Evolutionary conservation across 2,113 vertebrate species (phyloP).

Genomic region (Rhynchomys soricoides): DNA sequence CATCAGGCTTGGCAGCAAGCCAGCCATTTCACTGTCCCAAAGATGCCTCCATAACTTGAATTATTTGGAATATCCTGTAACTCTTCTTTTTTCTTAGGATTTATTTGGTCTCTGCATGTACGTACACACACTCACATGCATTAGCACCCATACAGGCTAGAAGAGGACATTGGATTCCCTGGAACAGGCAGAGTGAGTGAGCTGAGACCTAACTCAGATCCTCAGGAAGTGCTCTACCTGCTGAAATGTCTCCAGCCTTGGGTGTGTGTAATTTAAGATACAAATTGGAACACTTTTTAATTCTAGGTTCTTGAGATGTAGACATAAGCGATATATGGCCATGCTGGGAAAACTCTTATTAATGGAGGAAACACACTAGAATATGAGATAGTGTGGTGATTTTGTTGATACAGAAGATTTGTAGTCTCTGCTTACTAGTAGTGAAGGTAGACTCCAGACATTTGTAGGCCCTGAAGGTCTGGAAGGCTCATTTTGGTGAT

Average conservation of each 20-base stretch:
- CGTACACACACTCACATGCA: neutral
- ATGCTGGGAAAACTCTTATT: neutral
- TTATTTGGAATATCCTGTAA: neutral
- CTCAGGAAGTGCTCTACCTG: neutral
- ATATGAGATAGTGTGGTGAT: neutral
- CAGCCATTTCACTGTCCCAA: neutral
- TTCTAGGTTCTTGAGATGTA: neutral
- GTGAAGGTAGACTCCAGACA: neutral
- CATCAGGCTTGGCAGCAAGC: neutral
- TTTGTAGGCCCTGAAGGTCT: neutral
- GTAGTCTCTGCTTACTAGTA: neutral
- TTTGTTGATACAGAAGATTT: neutral
- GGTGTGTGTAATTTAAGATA: constrained; percentile 19
- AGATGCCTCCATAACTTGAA: neutral
- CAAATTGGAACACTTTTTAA: constrained; percentile 5
- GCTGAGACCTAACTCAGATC: neutral
- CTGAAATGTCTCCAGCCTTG: neutral
- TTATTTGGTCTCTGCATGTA: neutral
- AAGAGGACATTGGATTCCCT: neutral
- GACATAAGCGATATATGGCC: neutral
- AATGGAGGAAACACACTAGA: neutral
- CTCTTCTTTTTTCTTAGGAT: neutral
- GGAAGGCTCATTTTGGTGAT: neutral
- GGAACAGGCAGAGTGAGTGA: neutral
- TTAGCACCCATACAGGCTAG: neutral